These are phyloP conservation scores for Lethrus apterus DNA, from an alignment of 1,140 invertebrate species.

Conservation along the genomic window DNA sequence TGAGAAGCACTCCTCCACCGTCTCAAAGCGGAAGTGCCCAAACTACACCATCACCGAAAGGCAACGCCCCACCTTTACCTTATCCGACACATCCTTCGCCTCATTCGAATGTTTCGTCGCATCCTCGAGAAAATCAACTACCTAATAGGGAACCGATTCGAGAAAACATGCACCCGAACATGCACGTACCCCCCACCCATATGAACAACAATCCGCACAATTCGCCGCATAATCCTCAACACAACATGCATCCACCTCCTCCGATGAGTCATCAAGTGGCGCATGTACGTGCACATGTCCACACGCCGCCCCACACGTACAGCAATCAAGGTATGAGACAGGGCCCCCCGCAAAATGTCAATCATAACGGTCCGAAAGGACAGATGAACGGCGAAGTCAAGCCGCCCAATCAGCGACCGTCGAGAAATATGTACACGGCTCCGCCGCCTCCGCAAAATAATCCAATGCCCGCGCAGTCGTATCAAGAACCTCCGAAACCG, in stretches of 20 bases:
- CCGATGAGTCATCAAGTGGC: constrained; percentile 22
- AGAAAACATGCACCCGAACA: constrained; percentile 9
- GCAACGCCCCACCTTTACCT: constrained; percentile 18
- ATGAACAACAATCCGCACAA: constrained; percentile 1
- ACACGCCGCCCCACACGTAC: constrained; percentile 33
- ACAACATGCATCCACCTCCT: constrained; percentile 19
- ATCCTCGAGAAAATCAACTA: constrained; percentile 7
- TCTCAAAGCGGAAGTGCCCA: constrained; percentile 24
- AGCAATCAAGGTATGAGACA: constrained; percentile 28
- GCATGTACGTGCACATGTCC: constrained; percentile 26
- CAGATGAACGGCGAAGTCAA: constrained; percentile 33
- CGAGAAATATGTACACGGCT: constrained; percentile 24
- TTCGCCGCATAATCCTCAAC: neutral
- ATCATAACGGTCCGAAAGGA: constrained; percentile 15
- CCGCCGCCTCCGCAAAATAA: constrained; percentile 27
- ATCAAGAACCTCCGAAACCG: constrained; percentile 24
- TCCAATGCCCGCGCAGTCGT: constrained; percentile 5
- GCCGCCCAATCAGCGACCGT: constrained; percentile 26
- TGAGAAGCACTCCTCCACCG: constrained; percentile 50
- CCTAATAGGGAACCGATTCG: constrained; percentile 6
- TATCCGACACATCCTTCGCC: constrained; percentile 15
- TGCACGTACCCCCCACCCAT: neutral
- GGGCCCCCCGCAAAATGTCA: constrained; percentile 14
- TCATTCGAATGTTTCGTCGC: neutral
- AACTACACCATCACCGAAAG: constrained; percentile 30